Conservation (phyloP, 1,140 invertebrate species). For the Meloidogyne exigua region DNA sequence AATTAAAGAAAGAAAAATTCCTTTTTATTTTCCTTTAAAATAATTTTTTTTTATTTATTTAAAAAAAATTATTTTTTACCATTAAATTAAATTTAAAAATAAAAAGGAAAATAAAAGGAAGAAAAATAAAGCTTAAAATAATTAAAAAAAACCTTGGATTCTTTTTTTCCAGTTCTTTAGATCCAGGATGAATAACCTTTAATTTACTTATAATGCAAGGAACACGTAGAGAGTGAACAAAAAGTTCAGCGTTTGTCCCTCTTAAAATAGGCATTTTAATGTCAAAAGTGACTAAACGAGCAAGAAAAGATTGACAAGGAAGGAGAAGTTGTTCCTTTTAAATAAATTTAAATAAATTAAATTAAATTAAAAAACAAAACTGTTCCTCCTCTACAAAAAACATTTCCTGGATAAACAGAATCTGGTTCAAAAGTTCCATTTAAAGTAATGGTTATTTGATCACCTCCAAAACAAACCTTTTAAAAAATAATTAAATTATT, state of each 20-base stretch:
- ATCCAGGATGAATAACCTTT: conserved; percentile 67
- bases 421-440: conserved; percentile 74
- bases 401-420: conserved; percentile 75
- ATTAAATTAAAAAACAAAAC: conserved; percentile 30
- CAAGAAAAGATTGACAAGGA: conserved; percentile 35
- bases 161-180: conserved; percentile 53
- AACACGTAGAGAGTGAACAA: conserved; percentile 68
- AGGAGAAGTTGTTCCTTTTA: conserved; percentile 41
- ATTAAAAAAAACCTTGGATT: conserved; percentile 48
- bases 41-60: too few relatives aligned
- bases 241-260: conserved; percentile 69
- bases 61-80: too few relatives aligned
- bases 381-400: conserved; percentile 54
- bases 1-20: too few relatives aligned
- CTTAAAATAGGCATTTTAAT: conserved; percentile 76
- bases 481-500: conserved; percentile 21
- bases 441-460: conserved; percentile 80
- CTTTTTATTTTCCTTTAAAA: too few relatives aligned
- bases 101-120: too few relatives aligned
- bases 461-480: conserved; percentile 83
- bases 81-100: too few relatives aligned
- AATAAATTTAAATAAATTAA: background rate
- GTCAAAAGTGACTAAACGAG: conserved; percentile 71
- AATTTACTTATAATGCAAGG: conserved; percentile 83
- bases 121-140: too few relatives aligned